Percentiles rank a stretch among this genome's conserved stretches.
phyloP scores from a whole-genome alignment of 2,113 vertebrate genomes.

The Heteronetta atricapilla region DNA sequence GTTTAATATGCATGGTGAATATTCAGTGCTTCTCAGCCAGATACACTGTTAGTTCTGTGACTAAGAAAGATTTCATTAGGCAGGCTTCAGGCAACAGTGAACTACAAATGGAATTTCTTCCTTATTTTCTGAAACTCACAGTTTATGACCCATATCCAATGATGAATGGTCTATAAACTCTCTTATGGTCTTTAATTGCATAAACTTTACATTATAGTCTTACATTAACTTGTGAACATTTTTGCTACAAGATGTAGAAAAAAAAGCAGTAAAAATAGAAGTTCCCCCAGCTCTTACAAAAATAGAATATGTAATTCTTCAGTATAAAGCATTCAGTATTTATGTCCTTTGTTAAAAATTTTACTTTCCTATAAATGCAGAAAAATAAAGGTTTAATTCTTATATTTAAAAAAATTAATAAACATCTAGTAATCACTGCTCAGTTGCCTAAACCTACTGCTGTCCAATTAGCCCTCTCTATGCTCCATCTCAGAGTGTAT shows the following conservation, averaged over 20 bases:
- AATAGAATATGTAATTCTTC: slow-evolving; percentile 8
- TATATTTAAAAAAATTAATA: not conserved
- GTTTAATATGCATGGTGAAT: slow-evolving; percentile 72
- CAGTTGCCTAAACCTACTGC: slow-evolving; percentile 52
- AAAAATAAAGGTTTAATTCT: slow-evolving; percentile 59
- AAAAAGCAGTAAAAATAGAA: slow-evolving; percentile 15
- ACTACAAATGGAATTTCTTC: slow-evolving; percentile 77
- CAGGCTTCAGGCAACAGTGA: slow-evolving; percentile 79
- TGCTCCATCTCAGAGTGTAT: slow-evolving; percentile 46
- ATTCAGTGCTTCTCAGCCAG: slow-evolving; percentile 73
- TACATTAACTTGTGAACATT: slow-evolving; percentile 65
- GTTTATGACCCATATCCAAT: slow-evolving; percentile 78
- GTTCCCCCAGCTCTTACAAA: slow-evolving; percentile 19
- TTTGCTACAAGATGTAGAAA: slow-evolving; percentile 64
- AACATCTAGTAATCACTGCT: slow-evolving; percentile 58
- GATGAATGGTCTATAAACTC: slow-evolving; percentile 79
- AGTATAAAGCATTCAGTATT: not conserved
- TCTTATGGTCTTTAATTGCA: slow-evolving; percentile 76
- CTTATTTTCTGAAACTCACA: slow-evolving; percentile 79
- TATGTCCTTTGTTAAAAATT: not conserved
- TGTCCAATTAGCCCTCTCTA: slow-evolving; percentile 54
- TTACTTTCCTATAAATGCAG: slow-evolving; percentile 46
- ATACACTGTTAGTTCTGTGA: slow-evolving; percentile 76
- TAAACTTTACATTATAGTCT: slow-evolving; percentile 76
- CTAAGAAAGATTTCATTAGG: slow-evolving; percentile 79